Evolutionary conservation across 92 coral and sea anemone species (phyloP).

Genomic region (Chrysogorgia sp.): DNA sequence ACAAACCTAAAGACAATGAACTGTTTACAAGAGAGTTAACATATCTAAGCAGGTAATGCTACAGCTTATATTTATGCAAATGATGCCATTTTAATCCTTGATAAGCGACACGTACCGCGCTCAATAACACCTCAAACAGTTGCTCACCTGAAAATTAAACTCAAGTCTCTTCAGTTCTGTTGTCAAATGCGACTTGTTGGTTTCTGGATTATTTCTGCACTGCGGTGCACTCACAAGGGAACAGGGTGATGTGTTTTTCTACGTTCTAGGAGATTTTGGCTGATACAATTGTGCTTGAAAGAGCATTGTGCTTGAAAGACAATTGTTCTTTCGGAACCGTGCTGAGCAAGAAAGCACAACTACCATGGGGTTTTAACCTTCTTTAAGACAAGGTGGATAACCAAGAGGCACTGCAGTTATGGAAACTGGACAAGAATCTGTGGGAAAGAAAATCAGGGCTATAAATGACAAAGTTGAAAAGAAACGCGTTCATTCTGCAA

Average conservation of each 20-base stretch:
- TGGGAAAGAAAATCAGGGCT: background rate
- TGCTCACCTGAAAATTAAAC: background rate
- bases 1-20: background rate
- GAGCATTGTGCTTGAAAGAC: too few relatives aligned
- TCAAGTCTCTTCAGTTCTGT: background rate
- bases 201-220: background rate
- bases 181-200: too few relatives aligned
- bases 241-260: background rate
- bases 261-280: background rate
- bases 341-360: background rate
- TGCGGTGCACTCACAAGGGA: background rate
- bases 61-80: constrained; percentile 14
- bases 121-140: background rate
- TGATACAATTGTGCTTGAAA: background rate
- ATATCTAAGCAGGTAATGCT: constrained; percentile 13
- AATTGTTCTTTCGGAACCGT: too few relatives aligned
- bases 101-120: background rate
- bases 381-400: background rate
- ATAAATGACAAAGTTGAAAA: background rate
- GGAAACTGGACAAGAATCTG: background rate
- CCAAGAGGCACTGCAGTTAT: background rate
- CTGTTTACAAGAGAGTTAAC: constrained; percentile 16
- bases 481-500: constrained; percentile 20
- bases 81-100: constrained; percentile 11
- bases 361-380: background rate